Conservation (phyloP, 2,797 vertebrate genomes). For the Crocodylus rhombifer region DNA sequence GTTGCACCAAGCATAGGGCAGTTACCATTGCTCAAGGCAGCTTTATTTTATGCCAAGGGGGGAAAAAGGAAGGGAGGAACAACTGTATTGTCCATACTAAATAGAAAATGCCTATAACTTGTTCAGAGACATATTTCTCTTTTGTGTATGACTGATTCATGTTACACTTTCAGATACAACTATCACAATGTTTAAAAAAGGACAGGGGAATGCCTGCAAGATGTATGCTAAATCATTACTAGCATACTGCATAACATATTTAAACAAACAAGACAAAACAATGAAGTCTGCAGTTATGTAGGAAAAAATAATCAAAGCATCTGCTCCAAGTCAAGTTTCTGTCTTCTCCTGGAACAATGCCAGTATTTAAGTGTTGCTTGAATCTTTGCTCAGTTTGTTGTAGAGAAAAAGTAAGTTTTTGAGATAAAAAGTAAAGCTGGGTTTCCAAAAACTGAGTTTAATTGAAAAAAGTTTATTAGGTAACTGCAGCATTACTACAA, state of each 20-base stretch:
- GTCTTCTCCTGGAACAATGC: not conserved
- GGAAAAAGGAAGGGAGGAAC: not conserved
- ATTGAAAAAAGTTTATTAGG: constrained; percentile 4
- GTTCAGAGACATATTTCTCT: not conserved
- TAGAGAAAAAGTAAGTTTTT: not conserved
- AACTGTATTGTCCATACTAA: not conserved
- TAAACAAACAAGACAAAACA: not conserved
- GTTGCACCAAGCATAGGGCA: not conserved
- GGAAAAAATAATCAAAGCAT: constrained; percentile 8
- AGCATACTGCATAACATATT: not conserved
- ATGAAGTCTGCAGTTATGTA: not conserved
- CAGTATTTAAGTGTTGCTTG: not conserved
- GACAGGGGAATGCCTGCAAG: not conserved
- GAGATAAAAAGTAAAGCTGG: not conserved
- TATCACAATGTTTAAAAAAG: not conserved
- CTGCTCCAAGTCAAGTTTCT: not conserved
- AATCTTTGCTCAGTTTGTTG: not conserved
- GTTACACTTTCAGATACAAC: not conserved
- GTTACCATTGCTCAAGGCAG: not conserved
- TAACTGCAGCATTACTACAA: not conserved
- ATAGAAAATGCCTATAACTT: not conserved
- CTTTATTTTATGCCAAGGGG: not conserved
- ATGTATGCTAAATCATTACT: not conserved
- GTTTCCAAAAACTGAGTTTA: not conserved
- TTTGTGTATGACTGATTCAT: not conserved